Base-by-base conservation (phyloP, 1,140 invertebrate species). In the Drosophila repletoides region DNA sequence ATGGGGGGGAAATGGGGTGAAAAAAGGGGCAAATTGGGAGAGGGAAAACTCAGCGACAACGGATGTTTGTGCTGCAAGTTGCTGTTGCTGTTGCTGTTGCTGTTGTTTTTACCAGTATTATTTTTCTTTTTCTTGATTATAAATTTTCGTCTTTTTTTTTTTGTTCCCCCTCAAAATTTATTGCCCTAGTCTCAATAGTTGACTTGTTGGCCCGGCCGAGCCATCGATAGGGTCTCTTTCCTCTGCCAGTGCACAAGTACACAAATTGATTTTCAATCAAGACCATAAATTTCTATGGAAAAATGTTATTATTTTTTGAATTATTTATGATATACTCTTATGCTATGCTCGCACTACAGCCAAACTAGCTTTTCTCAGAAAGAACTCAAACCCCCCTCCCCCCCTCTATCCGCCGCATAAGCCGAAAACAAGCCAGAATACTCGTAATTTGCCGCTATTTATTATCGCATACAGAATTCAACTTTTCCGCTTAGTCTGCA, bases 191-290 rank as follows among this genome's bases (percentile, higher is more conserved):
- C n/a, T n/a, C 74, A 77, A 76, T 63, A 63, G 55, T 51, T 56
- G 68, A 70, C 70, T 69, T 51, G 56, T 74, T 79, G 38, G 33
- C 48, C 66, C 21, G 48, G 22, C 64, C 34, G 24, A 15, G 21
- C 34, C 19, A 28, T 51, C 58, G 58, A 51, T 61, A 60, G 45
- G 10, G 58, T 29, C 48, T 26, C 24, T 19, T 14, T 26, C 28
- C 10, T 19, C 19, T 61, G 22, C 31, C 12, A 15, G 5, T 33
- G 19, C 17, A 12, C 21, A 1, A 22, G 21, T 12, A 21, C 10
- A 6, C 15, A 41, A 79, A 84, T 86, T 72, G 75, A 75, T 80
- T 75, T 86, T 65, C 71, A 75, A 75, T 86, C 79, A 80, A 48
- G 45, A 59, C 60, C 59, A 65, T 84, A 84, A 80, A 84, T 84